Evolutionary conservation across 1,140 invertebrate genomes (phyloP), one percentile per base, ranked within the genome.

Genomic region (Ruditapes philippinarum): DNA sequence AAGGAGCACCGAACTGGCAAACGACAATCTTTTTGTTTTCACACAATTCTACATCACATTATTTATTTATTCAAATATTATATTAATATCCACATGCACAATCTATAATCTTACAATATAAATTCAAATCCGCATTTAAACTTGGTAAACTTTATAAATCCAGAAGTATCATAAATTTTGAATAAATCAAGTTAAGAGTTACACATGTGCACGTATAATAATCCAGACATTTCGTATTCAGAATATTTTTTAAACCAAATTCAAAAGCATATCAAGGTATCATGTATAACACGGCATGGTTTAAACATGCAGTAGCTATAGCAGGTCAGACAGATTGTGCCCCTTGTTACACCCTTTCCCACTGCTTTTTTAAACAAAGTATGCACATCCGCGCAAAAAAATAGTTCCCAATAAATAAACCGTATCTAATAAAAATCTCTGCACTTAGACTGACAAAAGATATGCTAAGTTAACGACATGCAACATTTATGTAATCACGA

Each of bases 331-430:
- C 80, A 68, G 38, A 49, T 65, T 68, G 40, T 84, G 68, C 82
- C 82, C 82, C 82, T 73, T 84, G 68, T 54, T 73, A 73, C 82
- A 51, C 82, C 82, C 82, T 84, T 84, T 84, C 65, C 33, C 65
- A 73, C 19, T 38, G 60, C 79, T 60, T 62, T 84, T 70, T 51
- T 70, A 17, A 42, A 84, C 33, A 45, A 45, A 73, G 60, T 84
- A 84, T 84, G 82, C 65, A 74, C 82, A 84, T 84, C 82, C 82
- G 82, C 82, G 68, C 33, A 70, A 84, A 84, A n/a, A 84, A 84
- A 51, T 73, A 73, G 68, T 73, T 73, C 82, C 82, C 49, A 78
- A 78, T 78, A 78, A 31, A 49, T 54, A 78, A 78, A n/a, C 45
- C 25, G 1, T 19, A 33, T 54, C 17, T 51, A 78, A 54, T 78